These are phyloP conservation scores for Austrolebias charrua DNA, from an alignment of 2,797 vertebrate genomes.

Conservation along the genomic window DNA sequence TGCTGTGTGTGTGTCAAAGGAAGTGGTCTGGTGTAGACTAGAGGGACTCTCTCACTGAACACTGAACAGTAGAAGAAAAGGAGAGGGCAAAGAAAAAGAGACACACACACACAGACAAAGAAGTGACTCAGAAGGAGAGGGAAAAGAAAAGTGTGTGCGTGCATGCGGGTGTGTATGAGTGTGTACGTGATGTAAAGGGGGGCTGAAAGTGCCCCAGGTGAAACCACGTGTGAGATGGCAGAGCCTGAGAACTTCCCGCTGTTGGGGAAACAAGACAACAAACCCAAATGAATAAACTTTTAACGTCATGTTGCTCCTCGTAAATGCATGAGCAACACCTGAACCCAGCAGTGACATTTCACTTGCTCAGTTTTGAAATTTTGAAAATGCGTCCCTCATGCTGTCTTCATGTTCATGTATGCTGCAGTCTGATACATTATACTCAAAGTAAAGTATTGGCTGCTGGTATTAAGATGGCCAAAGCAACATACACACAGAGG, in stretches of 20 bases:
- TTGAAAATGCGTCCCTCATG: conserved; percentile 19
- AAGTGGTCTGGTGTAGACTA: conserved; percentile 71
- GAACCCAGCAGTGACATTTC: conserved; percentile 55
- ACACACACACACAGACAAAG: conserved; percentile 29
- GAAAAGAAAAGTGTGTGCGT: not conserved
- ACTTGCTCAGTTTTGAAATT: conserved; percentile 47
- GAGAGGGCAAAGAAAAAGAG: conserved; percentile 41
- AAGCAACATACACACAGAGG: too few relatives aligned
- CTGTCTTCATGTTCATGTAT: not conserved
- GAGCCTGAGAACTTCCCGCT: conserved; percentile 64
- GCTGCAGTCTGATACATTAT: not conserved
- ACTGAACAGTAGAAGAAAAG: conserved; percentile 58
- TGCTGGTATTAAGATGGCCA: too few relatives aligned
- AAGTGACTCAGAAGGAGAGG: conserved; percentile 19
- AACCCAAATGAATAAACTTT: conserved; percentile 66
- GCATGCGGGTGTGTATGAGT: conserved; percentile 5
- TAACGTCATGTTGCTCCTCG: conserved; percentile 59
- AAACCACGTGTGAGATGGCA: conserved; percentile 61
- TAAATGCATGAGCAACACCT: conserved; percentile 54
- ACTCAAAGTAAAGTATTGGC: not conserved
- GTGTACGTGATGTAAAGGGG: conserved; percentile 22
- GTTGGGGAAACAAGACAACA: conserved; percentile 66
- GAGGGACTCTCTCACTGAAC: conserved; percentile 71
- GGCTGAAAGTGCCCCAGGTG: conserved; percentile 65
- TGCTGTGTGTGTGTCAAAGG: conserved; percentile 69